These are phyloP conservation scores for Macropus fuliginosus DNA, from an alignment of 2,797 vertebrate species.

Conservation along the genomic window DNA sequence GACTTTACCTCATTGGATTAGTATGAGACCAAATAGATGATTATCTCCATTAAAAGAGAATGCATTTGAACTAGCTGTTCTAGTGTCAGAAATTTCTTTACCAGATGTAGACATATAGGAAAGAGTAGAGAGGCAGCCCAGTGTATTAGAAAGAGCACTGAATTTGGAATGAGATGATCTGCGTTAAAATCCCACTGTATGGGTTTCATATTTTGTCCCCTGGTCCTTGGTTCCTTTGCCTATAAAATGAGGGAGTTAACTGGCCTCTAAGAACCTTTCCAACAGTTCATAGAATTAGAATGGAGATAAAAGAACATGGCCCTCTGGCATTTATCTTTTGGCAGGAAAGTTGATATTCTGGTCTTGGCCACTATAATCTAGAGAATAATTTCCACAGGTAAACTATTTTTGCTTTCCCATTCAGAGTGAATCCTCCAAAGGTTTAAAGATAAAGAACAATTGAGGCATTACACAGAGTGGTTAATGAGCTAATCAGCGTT, in stretches of 20 bases:
- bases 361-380: background rate
- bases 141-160: background rate
- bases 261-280: background rate
- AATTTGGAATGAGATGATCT: background rate
- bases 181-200: background rate
- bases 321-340: background rate
- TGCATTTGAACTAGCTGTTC: background rate
- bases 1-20: background rate
- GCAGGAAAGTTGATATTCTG: background rate
- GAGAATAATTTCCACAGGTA: background rate
- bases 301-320: background rate
- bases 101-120: background rate
- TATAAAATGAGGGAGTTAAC: background rate
- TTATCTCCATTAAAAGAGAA: background rate
- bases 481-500: background rate
- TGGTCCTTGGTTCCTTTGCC: background rate
- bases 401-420: background rate
- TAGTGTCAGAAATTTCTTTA: background rate
- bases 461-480: background rate
- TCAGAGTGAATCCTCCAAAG: background rate
- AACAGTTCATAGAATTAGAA: background rate
- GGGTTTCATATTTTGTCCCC: background rate
- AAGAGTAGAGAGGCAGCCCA: background rate
- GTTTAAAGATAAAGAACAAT: background rate
- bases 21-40: background rate